A percentile compares a stretch with the other conserved stretches of the same genome.
These are phyloP conservation scores for Dilophus febrilis DNA, from an alignment of 2,888 invertebrate genomes.

Conservation along the genomic window DNA sequence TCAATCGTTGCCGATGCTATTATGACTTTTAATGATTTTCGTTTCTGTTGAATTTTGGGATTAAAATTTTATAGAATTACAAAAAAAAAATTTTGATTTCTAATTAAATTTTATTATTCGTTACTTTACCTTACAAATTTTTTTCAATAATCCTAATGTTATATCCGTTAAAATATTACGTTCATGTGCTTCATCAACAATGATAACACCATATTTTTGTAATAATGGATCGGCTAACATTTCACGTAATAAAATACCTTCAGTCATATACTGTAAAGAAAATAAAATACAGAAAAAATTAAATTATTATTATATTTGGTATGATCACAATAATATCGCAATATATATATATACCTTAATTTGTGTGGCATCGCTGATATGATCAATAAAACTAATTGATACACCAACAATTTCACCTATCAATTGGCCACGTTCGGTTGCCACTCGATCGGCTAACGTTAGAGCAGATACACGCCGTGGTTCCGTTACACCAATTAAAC, in stretches of 20 bases:
- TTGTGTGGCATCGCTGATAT: constrained; percentile 41
- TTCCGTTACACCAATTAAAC: constrained; percentile 76
- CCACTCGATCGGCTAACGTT: constrained; percentile 71
- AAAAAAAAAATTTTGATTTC: no score
- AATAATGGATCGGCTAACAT: constrained; percentile 90
- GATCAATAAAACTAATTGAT: constrained; percentile 62
- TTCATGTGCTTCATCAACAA: constrained; percentile 94
- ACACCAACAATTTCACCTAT: constrained; percentile 72
- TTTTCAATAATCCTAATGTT: constrained; percentile 81
- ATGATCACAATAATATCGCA: no score
- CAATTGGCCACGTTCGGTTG: constrained; percentile 65
- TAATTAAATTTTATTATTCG: constrained; percentile 43
- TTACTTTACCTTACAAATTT: constrained; percentile 59
- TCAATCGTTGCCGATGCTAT: constrained; percentile 93
- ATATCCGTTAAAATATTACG: constrained; percentile 85
- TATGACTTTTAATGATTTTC: constrained; percentile 64
- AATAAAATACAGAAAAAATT: constrained; percentile 2
- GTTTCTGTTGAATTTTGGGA: constrained; percentile 61
- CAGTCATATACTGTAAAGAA: constrained; percentile 70
- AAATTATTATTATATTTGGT: constrained; percentile 2
- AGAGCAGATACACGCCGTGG: constrained; percentile 83
- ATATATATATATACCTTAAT: constrained; percentile 41
- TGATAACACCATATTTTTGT: constrained; percentile 70
- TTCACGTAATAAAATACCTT: constrained; percentile 85
- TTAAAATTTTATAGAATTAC: no score